These are phyloP conservation scores for Acrobasis repandana DNA, from an alignment of 2,888 invertebrate species.

Conservation along the genomic window DNA sequence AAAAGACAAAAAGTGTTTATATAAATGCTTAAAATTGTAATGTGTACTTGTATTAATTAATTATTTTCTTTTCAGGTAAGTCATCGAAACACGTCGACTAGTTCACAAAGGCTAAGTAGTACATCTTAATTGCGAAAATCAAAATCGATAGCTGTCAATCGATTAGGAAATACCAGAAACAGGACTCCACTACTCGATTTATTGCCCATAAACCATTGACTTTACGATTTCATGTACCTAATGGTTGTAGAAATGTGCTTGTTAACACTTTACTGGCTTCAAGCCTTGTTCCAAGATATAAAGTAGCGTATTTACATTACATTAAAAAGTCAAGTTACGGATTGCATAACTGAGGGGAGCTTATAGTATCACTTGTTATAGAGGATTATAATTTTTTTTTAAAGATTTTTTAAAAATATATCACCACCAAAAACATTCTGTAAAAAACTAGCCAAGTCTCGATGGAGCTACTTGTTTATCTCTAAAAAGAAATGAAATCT, in stretches of 20 bases:
- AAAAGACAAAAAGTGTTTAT: too few relatives aligned
- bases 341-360: too few relatives aligned
- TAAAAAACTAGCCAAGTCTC: too few relatives aligned
- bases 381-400: too few relatives aligned
- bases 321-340: too few relatives aligned
- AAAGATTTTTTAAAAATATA: too few relatives aligned
- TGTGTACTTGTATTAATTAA: neutral
- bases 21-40: too few relatives aligned
- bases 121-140: neutral
- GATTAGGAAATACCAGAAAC: constrained; percentile 13
- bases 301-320: too few relatives aligned
- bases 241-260: constrained; percentile 11
- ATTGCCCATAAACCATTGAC: constrained; percentile 10
- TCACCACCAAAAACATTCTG: too few relatives aligned
- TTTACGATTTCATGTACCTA: constrained; percentile 19
- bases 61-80: constrained; percentile 53
- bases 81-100: constrained; percentile 22
- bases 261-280: constrained; percentile 7
- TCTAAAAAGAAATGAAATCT: too few relatives aligned
- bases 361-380: too few relatives aligned
- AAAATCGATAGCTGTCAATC: constrained; percentile 4
- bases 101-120: neutral
- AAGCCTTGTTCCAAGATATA: constrained; percentile 3
- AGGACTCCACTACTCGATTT: constrained; percentile 8
- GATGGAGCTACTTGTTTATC: too few relatives aligned